Evolutionary conservation across 2,113 vertebrate genomes (phyloP), one percentile per base, ranked within the genome.

Genomic region (Lutjanus erythropterus): DNA sequence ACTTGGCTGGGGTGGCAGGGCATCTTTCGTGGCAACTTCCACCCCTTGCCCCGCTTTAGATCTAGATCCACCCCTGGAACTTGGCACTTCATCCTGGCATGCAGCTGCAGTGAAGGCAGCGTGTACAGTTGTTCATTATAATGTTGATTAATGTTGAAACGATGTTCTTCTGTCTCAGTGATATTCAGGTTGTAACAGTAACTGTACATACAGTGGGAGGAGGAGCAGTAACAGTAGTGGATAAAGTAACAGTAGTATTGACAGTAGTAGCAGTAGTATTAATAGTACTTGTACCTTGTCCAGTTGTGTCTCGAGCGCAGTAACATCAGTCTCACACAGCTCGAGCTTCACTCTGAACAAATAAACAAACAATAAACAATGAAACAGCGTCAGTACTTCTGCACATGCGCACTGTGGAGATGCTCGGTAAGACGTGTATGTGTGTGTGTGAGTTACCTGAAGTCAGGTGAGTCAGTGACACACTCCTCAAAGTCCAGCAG

Each of bases 401-500:
- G 77, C 86, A n/a, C 88, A 80, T 77, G 85, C 85, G 59, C 77
- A 9, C 25, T 25, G 0, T n/a, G 25, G 5, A 14, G 27, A n/a
- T 4, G 29, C 15, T 25, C 0, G 6, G 16, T 19, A 27, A 6
- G 35, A n/a, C 23, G 33, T 19, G 35, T 49, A 31, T 2, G 37
- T 27, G 16, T n/a, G 39, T 7, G 31, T 2, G 33, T 2, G 31
- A 12, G 33, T 62, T 61, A 95, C 95, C 93, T 95, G 93, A 96
- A 96, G 1, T 74, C 78, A 39, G 95, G 95, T 12, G 94, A 94
- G 81, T 96, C 94, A 59, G 79, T 80, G 31, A 95, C 80, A 35
- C 94, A 95, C n/a, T 95, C 94, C 71, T 94, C 91, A 44, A 95
- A 96, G 75, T 95, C 93, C 89, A 96, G 83, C 59, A 92, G 82